Percentiles rank a stretch among this genome's conserved stretches.
phyloP scores from a whole-genome alignment of 2,113 vertebrate genomes.

The Pipa parva region DNA sequence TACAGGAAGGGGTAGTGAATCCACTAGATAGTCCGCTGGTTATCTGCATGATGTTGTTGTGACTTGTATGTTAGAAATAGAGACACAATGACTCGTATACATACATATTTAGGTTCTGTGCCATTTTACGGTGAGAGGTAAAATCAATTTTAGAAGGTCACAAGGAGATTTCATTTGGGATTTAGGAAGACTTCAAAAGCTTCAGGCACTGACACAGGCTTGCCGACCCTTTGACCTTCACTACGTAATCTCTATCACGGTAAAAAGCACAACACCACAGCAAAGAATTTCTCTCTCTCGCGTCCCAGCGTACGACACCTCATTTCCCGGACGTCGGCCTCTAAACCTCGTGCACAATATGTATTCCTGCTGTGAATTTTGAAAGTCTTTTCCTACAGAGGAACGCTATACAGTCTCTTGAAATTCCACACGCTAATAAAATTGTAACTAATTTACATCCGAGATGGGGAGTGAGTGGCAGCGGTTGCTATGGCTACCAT shows the following conservation, averaged over 20 bases:
- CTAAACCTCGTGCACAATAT: neutral
- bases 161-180: neutral
- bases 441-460: slow-evolving; percentile 75
- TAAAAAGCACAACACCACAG: neutral
- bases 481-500: slow-evolving; percentile 71
- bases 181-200: neutral
- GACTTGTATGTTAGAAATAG: too few species aligned
- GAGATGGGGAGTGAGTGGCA: slow-evolving; percentile 70
- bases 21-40: too few species aligned
- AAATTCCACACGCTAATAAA: slow-evolving; percentile 78
- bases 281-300: neutral
- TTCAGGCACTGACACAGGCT: neutral
- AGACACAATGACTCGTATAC: too few species aligned
- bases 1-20: too few species aligned
- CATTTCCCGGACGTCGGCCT: too few species aligned
- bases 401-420: slow-evolving; percentile 58
- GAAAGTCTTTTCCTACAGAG: slow-evolving; percentile 43
- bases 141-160: slow-evolving; percentile 18
- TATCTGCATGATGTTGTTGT: too few species aligned
- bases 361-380: neutral
- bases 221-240: neutral
- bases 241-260: neutral
- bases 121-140: too few species aligned
- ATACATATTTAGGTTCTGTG: too few species aligned
- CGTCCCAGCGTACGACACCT: neutral